Evolutionary conservation across 2,797 vertebrate genomes (phyloP), one percentile per base, ranked within the genome.

Genomic region (Pipistrellus kuhlii): DNA sequence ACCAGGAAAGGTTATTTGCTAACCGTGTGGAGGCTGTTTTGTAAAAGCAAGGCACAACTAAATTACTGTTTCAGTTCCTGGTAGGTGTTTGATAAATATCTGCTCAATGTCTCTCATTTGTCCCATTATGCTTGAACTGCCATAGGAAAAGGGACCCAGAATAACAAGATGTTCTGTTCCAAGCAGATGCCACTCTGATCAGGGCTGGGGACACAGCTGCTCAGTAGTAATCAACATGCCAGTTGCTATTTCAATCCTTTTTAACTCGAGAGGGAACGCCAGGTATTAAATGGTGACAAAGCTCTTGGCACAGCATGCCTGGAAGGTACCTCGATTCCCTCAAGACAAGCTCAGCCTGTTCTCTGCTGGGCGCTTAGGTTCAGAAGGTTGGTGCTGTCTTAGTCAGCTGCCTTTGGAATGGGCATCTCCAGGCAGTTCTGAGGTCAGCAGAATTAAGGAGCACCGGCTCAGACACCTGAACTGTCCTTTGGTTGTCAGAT

Each of bases 111-210:
- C 44, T 69, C 41, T 68, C 12, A 18, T 5, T 21, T 13, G 38
- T 32, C 84, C 17, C 85, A 73, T 89, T 73, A 71, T 0, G 1
- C 72, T 46, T 64, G 51, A 80, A 53, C 41, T 90, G 64, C 77
- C 0, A 0, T 21, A 44, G 57, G 62, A 57, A 88, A 77, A 59
- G 55, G 46, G 81, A 76, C 48, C 3, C 35, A 69, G 72, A 88
- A 75, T 66, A 89, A 85, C 90, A 94, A 84, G 57, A 86, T 82
- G 91, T 71, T 92, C 85, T 93, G 68, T 91, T 93, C 93, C 32
- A 64, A 88, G 78, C 51, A 88, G 87, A 85, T 71, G 77, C 35
- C 81, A 82, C 68, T 78, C 55, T 82, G 44, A 55, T 78, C 55
- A 53, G 85, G 93, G 87, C 51, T 21, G 18, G 35, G 75, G 68